Evolutionary conservation across 2,113 vertebrate genomes (phyloP).

Genomic region (Prochilodus magdalenae): DNA sequence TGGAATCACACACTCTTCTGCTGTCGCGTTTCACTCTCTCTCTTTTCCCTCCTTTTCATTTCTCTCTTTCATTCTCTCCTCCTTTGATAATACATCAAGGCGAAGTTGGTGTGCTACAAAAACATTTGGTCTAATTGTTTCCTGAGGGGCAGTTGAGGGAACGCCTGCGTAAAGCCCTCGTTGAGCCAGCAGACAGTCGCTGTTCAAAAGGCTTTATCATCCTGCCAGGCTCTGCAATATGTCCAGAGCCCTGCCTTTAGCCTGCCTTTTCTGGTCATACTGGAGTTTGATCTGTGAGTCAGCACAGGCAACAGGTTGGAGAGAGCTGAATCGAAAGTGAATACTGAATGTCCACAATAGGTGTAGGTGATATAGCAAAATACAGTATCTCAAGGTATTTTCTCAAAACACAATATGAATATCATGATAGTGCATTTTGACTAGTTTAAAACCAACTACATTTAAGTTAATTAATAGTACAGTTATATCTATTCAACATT

Average conservation of each 20-base stretch:
- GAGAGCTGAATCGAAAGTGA: neutral
- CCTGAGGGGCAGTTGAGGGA: constrained; percentile 46
- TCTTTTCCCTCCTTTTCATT: constrained; percentile 51
- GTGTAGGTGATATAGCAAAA: too few relatives aligned
- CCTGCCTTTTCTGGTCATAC: neutral
- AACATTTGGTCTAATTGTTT: constrained; percentile 68
- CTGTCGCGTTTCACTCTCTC: constrained; percentile 50
- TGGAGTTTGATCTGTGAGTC: neutral
- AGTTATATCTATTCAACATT: too few relatives aligned
- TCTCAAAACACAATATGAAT: too few relatives aligned
- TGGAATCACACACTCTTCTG: constrained; percentile 56
- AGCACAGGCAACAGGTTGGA: neutral
- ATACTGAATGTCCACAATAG: neutral
- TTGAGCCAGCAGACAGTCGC: constrained; percentile 8
- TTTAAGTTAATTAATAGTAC: too few relatives aligned
- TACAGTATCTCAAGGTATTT: too few relatives aligned
- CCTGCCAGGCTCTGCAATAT: neutral
- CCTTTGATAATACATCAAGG: constrained; percentile 72
- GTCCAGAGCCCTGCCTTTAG: constrained; percentile 44
- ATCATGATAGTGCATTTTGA: too few relatives aligned
- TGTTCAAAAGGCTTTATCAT: constrained; percentile 26
- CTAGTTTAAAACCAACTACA: too few relatives aligned
- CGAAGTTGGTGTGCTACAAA: constrained; percentile 58
- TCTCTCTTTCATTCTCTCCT: constrained; percentile 39
- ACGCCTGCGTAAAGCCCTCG: constrained; percentile 17